Conservation (phyloP, 2,888 invertebrate species). For the Ormyrus labotus region DNA sequence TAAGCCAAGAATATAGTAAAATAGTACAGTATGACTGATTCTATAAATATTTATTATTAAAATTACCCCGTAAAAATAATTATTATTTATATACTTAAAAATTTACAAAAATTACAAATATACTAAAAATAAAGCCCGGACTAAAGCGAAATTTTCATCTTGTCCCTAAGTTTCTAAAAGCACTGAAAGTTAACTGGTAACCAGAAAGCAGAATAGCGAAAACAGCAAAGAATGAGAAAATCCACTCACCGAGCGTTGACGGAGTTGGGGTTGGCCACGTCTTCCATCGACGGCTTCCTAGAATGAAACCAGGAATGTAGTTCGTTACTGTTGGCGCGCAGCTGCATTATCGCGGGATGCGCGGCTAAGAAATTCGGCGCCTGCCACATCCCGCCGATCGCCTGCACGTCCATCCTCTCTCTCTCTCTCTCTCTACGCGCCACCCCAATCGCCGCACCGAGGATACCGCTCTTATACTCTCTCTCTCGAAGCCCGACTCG, state of each 20-base stretch:
- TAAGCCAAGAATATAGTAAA: no score
- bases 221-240: neutral
- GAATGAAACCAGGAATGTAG: constrained; percentile 79
- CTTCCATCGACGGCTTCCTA: constrained; percentile 92
- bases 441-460: neutral
- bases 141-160: no score
- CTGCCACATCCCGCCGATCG: constrained; percentile 71
- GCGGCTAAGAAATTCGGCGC: constrained; percentile 65
- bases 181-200: no score
- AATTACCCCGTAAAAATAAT: no score
- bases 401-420: constrained; percentile 66
- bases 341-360: constrained; percentile 71
- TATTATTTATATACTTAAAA: no score
- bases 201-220: neutral
- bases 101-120: no score
- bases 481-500: neutral
- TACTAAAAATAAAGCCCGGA: no score
- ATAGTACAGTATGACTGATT: no score
- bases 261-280: constrained; percentile 89
- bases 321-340: constrained; percentile 73
- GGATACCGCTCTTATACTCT: neutral
- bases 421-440: neutral
- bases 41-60: no score
- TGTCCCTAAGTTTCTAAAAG: no score
- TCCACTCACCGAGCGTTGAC: constrained; percentile 91